Percentiles rank a stretch among this genome's conserved stretches.
Evolutionary conservation across 1,140 invertebrate genomes (phyloP).

Genomic region (Drosophila melanica): DNA sequence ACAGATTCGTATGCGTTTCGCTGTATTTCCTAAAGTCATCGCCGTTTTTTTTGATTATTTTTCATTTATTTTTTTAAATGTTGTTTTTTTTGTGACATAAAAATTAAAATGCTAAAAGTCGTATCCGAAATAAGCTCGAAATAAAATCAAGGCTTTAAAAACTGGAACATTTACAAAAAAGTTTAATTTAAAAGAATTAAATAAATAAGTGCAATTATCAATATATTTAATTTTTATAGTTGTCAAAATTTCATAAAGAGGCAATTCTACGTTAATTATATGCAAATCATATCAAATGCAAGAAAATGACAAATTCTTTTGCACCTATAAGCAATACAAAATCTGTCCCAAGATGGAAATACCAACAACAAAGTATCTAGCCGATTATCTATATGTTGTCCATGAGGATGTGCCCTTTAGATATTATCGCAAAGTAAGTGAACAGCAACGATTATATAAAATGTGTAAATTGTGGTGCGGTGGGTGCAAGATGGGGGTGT

Average conservation of each 20-base stretch:
- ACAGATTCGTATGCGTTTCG: constrained; percentile 3
- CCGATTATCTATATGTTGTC: constrained; percentile 83
- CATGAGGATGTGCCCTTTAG: constrained; percentile 83
- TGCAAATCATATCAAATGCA: constrained; percentile 75
- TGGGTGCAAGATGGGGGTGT: no score
- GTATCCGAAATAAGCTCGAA: constrained; percentile 48
- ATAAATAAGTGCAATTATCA: not conserved
- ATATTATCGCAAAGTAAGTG: constrained; percentile 84
- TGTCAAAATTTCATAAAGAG: not conserved
- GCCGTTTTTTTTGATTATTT: constrained; percentile 7
- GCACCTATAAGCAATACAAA: constrained; percentile 76
- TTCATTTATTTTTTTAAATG: no score
- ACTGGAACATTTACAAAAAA: constrained; percentile 4
- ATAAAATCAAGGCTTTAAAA: constrained; percentile 1
- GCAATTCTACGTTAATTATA: constrained; percentile 34
- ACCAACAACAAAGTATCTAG: constrained; percentile 83
- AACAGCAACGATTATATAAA: no score
- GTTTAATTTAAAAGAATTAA: constrained; percentile 18
- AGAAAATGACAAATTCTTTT: constrained; percentile 83
- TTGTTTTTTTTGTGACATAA: constrained; percentile 54
- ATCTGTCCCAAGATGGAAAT: constrained; percentile 84
- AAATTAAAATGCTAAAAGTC: constrained; percentile 55
- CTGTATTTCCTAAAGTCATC: constrained; percentile 2
- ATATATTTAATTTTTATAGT: not conserved
- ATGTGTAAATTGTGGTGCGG: no score